A percentile compares a stretch with the other conserved stretches of the same genome.
Conservation (phyloP, 1,140 invertebrate genomes). For the Cotesia chilonis region DNA sequence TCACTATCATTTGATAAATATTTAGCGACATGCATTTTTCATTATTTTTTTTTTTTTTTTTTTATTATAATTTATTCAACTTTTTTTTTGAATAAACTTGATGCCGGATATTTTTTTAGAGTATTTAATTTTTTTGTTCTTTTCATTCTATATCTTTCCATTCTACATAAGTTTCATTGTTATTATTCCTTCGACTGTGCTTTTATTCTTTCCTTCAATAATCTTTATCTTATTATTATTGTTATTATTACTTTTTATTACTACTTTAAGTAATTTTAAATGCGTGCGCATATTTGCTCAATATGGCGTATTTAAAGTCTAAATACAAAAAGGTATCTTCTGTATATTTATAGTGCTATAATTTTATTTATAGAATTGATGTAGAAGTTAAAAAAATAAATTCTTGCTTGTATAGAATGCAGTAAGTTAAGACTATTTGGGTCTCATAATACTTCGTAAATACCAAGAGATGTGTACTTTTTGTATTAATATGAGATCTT, state of each 20-base stretch:
- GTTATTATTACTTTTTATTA: conserved; percentile 4
- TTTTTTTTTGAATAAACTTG: conserved; percentile 16
- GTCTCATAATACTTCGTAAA: no score
- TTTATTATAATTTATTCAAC: neutral
- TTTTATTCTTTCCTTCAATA: conserved; percentile 10
- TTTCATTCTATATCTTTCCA: neutral
- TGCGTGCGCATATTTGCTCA: conserved; percentile 21
- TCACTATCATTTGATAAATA: neutral
- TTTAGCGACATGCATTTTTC: neutral
- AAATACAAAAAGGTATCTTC: no score
- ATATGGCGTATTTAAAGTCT: conserved; percentile 8
- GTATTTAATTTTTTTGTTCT: neutral
- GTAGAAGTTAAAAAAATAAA: no score
- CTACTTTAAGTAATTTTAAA: no score
- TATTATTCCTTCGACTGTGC: conserved; percentile 7
- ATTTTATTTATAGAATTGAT: no score
- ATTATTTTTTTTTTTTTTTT: neutral
- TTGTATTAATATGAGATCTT: neutral
- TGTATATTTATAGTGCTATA: no score
- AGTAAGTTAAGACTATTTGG: no score
- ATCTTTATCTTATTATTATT: conserved; percentile 24
- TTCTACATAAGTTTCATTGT: conserved; percentile 1
- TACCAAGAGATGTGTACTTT: neutral
- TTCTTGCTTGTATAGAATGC: no score
- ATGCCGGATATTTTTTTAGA: neutral